Evolutionary conservation across 2,888 invertebrate species (phyloP).

Genomic region (Hanleya hanleyi): DNA sequence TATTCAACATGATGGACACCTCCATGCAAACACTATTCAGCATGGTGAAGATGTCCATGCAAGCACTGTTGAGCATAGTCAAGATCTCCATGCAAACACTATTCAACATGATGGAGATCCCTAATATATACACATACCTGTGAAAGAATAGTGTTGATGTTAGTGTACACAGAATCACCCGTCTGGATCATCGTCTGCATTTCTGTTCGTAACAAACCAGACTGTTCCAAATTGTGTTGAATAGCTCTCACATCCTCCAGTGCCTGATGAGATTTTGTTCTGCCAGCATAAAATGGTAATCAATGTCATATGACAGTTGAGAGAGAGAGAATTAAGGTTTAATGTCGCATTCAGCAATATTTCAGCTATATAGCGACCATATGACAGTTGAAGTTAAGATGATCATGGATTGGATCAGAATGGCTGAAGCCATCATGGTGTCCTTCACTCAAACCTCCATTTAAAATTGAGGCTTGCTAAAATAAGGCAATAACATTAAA

Average conservation of each 20-base stretch:
- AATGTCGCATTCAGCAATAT: not conserved
- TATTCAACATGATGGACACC: not conserved
- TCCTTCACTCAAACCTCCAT: too few species aligned
- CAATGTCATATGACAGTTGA: not conserved
- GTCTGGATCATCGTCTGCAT: not conserved
- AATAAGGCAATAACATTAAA: too few species aligned
- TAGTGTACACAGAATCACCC: not conserved
- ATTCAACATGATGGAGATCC: not conserved
- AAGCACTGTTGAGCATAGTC: not conserved
- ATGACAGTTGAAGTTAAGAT: too few species aligned
- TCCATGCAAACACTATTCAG: not conserved
- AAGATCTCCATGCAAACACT: not conserved
- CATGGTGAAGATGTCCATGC: not conserved
- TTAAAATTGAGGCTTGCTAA: too few species aligned
- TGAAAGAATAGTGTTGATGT: not conserved
- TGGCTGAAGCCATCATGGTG: too few species aligned
- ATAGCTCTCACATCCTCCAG: conserved; percentile 18
- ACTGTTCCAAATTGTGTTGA: conserved; percentile 3
- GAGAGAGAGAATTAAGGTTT: not conserved
- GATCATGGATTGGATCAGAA: too few species aligned
- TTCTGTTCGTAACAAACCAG: not conserved
- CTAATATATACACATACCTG: not conserved
- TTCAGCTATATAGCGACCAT: too few species aligned
- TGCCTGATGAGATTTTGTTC: conserved; percentile 17
- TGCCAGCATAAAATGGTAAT: not conserved